These are phyloP conservation scores for Argyra leucocephala DNA, from an alignment of 2,888 invertebrate species.

Conservation along the genomic window DNA sequence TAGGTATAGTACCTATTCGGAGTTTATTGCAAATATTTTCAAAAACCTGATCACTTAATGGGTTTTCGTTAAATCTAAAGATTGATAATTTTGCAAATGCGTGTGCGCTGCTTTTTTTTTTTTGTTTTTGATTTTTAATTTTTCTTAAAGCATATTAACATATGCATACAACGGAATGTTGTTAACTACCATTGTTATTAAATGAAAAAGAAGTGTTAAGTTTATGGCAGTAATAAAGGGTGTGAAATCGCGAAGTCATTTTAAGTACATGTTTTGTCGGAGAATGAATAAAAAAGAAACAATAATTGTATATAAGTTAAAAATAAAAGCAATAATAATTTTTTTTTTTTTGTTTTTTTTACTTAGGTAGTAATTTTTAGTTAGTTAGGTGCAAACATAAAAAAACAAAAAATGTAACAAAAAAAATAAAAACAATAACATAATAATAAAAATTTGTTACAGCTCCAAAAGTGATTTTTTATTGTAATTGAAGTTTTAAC, in stretches of 20 bases:
- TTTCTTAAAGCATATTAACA: background rate
- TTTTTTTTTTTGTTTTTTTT: too few relatives aligned
- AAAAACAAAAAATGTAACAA: too few relatives aligned
- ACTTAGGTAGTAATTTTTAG: too few relatives aligned
- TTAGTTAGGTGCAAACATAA: too few relatives aligned
- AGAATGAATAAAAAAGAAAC: too few relatives aligned
- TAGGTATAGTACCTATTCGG: too few relatives aligned
- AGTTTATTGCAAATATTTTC: too few relatives aligned
- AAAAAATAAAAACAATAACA: too few relatives aligned
- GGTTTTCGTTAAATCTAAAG: background rate
- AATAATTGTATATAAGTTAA: background rate
- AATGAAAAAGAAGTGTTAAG: background rate
- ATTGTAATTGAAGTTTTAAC: too few relatives aligned
- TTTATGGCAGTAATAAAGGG: slow-evolving; percentile 3
- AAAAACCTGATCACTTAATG: background rate
- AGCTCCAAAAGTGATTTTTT: too few relatives aligned
- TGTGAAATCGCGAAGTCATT: background rate
- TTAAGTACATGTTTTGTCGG: background rate
- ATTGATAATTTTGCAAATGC: background rate
- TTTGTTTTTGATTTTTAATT: background rate
- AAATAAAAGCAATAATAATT: too few relatives aligned
- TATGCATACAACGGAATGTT: background rate
- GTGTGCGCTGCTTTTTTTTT: background rate
- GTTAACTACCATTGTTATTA: background rate
- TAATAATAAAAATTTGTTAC: too few relatives aligned